These are phyloP conservation scores for Piaya cayana DNA, from an alignment of 2,113 vertebrate species.

Conservation along the genomic window DNA sequence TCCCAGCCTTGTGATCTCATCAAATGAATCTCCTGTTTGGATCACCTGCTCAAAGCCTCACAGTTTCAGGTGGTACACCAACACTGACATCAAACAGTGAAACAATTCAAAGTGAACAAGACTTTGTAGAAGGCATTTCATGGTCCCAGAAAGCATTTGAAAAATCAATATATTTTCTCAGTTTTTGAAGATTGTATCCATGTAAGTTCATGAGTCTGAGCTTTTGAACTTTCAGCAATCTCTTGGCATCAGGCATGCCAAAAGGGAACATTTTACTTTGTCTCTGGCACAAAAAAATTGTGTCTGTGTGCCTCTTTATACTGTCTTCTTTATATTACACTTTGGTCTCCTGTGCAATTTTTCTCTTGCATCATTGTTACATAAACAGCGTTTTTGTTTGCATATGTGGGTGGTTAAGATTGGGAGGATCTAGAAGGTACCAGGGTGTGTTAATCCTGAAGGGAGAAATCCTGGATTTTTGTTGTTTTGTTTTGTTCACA, in stretches of 20 bases:
- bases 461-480: not conserved
- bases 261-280: not conserved
- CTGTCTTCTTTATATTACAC: not conserved
- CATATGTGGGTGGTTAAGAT: not conserved
- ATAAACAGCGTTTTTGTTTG: not conserved
- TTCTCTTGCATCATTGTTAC: not conserved
- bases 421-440: not conserved
- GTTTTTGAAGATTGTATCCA: not conserved
- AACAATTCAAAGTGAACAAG: fast-evolving
- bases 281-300: not conserved
- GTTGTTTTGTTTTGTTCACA: not conserved
- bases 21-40: fast-evolving
- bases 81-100: not conserved
- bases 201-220: not conserved
- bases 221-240: not conserved
- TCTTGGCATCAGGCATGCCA: not conserved
- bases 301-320: not conserved
- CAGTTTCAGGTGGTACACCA: not conserved
- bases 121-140: not conserved
- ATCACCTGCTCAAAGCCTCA: not conserved
- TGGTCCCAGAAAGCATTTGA: not conserved
- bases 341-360: not conserved
- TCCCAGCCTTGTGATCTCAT: fast-evolving
- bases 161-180: not conserved
- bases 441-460: not conserved